Percentiles rank a stretch among this genome's conserved stretches.
Evolutionary conservation across 2,888 invertebrate genomes (phyloP).

Genomic region (Heteromyza rotundicornis): DNA sequence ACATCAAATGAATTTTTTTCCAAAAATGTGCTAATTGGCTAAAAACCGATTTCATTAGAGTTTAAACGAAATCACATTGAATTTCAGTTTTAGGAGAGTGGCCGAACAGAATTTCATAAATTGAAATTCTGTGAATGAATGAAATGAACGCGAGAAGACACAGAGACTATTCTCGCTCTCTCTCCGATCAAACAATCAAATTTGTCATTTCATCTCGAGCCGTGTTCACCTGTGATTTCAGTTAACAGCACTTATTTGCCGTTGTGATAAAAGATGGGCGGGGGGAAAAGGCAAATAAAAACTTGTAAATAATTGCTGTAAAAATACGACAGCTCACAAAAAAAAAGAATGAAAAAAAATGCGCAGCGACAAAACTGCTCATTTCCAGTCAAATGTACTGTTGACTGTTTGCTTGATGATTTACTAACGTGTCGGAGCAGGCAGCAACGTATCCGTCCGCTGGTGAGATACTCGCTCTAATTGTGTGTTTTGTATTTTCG

Average conservation of each 20-base stretch:
- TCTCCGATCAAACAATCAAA: too few relatives aligned
- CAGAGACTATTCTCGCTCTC: too few relatives aligned
- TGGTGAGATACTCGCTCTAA: too few relatives aligned
- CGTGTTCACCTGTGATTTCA: background rate
- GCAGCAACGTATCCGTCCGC: too few relatives aligned
- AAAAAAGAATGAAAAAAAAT: background rate
- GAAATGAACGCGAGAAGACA: background rate
- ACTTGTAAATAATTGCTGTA: background rate
- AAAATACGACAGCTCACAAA: background rate
- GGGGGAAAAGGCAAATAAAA: too few relatives aligned
- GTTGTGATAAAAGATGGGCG: background rate
- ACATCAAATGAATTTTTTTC: background rate
- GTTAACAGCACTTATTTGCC: background rate
- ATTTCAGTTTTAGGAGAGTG: background rate
- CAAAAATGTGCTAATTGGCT: conserved; percentile 25
- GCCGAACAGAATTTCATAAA: background rate
- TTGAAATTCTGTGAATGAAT: background rate
- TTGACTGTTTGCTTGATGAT: too few relatives aligned
- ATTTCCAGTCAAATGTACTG: background rate
- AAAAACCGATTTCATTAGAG: background rate
- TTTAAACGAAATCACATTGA: background rate
- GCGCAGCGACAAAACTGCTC: background rate
- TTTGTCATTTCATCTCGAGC: background rate
- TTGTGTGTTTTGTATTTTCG: too few relatives aligned
- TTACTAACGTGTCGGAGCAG: too few relatives aligned